A percentile compares a stretch with the other conserved stretches of the same genome.
phyloP scores from a whole-genome alignment of 2,888 invertebrate genomes.

The Drosophila sordidula region DNA sequence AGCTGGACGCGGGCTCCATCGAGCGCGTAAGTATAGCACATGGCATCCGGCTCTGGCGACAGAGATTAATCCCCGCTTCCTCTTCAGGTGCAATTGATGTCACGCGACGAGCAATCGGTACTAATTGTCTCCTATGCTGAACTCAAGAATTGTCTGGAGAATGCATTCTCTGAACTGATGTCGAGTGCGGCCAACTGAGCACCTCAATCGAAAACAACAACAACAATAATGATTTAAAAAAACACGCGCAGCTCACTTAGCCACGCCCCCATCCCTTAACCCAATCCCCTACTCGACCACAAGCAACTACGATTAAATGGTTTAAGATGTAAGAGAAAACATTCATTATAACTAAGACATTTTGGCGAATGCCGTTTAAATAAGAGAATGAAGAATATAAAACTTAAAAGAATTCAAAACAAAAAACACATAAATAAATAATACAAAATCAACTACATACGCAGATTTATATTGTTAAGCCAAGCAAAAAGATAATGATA shows the following conservation, averaged over 20 bases:
- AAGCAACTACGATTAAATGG: slow-evolving; percentile 72
- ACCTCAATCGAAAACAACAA: slow-evolving; percentile 23
- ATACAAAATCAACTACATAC: slow-evolving; percentile 40
- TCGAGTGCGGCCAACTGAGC: slow-evolving; percentile 83
- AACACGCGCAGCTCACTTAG: slow-evolving; percentile 68
- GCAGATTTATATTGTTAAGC: slow-evolving; percentile 72
- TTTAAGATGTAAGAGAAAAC: slow-evolving; percentile 59
- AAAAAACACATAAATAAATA: slow-evolving; percentile 27
- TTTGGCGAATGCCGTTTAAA: slow-evolving; percentile 64
- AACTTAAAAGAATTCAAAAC: slow-evolving; percentile 41
- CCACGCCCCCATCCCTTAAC: slow-evolving; percentile 16
- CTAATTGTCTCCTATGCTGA: slow-evolving; percentile 98
- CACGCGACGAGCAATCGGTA: slow-evolving; percentile 98
- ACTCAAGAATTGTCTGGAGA: slow-evolving; percentile 96
- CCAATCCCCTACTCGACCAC: slow-evolving; percentile 57
- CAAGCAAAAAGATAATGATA: slow-evolving; percentile 49
- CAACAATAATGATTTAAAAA: slow-evolving; percentile 51
- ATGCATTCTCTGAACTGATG: slow-evolving; percentile 93
- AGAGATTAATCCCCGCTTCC: background rate
- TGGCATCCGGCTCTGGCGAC: too few relatives aligned
- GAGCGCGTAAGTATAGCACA: slow-evolving; percentile 88
- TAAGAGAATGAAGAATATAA: slow-evolving; percentile 39
- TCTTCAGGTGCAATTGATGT: slow-evolving; percentile 94
- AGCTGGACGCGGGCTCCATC: slow-evolving; percentile 92
- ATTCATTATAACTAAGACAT: slow-evolving; percentile 78